Evolutionary conservation across 2,113 vertebrate species (phyloP).

Genomic region (Garra rufa): DNA sequence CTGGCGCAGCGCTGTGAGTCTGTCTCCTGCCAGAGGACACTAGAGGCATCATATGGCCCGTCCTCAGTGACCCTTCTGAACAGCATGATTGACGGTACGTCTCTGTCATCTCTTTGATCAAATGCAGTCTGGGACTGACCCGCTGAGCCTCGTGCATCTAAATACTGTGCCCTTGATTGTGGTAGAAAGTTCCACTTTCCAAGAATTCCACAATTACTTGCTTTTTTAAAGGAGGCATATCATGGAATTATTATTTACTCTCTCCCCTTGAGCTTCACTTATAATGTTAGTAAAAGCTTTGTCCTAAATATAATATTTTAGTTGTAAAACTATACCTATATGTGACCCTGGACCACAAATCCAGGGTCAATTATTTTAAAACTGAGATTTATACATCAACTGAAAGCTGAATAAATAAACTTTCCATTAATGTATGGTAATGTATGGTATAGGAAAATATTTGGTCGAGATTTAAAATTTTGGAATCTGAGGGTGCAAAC

Average conservation of each 20-base stretch:
- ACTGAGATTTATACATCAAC: too few species aligned
- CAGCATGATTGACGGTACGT: slow-evolving; percentile 3
- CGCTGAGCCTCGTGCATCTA: background rate
- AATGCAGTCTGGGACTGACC: background rate
- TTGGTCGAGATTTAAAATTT: too few species aligned
- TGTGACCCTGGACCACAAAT: too few species aligned
- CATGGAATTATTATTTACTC: too few species aligned
- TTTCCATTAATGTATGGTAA: too few species aligned
- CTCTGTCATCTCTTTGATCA: slow-evolving; percentile 19
- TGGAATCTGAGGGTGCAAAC: too few species aligned
- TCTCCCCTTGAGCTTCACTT: background rate
- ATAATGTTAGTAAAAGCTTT: background rate
- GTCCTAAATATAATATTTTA: background rate
- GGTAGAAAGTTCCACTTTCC: background rate
- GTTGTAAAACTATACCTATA: background rate
- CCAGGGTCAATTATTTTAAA: too few species aligned
- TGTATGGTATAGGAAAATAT: too few species aligned
- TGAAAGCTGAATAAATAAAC: too few species aligned
- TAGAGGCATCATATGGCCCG: slow-evolving; percentile 52
- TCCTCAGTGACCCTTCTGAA: slow-evolving; percentile 39
- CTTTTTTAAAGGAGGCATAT: background rate
- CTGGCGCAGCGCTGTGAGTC: slow-evolving; percentile 49
- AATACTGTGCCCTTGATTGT: background rate
- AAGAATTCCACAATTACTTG: too few species aligned
- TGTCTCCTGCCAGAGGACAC: slow-evolving; percentile 54